phyloP scores from a whole-genome alignment of 2,797 vertebrate species.

The Cirrhinus mrigala region DNA sequence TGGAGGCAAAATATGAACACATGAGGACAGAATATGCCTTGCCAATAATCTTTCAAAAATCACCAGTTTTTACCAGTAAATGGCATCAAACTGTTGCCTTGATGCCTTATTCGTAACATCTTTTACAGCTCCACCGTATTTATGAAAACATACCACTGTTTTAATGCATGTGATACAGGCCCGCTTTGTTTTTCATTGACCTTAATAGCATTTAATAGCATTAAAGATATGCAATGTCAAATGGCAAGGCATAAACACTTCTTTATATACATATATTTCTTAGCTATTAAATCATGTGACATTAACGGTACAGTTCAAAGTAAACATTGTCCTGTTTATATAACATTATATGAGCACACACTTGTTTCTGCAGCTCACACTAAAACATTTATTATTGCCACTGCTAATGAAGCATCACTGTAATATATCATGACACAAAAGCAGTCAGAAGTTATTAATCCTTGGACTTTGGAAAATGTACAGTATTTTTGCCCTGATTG shows the following conservation, averaged over 20 bases:
- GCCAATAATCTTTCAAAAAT: neutral
- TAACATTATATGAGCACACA: neutral
- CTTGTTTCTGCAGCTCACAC: neutral
- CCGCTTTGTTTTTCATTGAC: neutral
- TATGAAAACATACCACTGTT: neutral
- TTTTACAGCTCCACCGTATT: neutral
- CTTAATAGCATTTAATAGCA: neutral
- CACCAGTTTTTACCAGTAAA: neutral
- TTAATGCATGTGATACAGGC: neutral
- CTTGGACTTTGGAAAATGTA: neutral
- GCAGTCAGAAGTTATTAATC: neutral
- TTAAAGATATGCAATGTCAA: neutral
- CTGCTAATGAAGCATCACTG: neutral
- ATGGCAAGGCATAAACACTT: neutral
- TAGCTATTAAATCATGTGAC: neutral
- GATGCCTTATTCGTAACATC: neutral
- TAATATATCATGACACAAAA: neutral
- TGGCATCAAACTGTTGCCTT: neutral
- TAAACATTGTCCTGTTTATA: neutral
- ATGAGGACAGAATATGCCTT: neutral
- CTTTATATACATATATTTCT: neutral
- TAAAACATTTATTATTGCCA: neutral
- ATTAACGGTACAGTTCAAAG: neutral
- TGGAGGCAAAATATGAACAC: neutral
- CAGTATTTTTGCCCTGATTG: slow-evolving; percentile 9